phyloP scores from a whole-genome alignment of 1,140 invertebrate species.

The Drosophila parabipectinata region DNA sequence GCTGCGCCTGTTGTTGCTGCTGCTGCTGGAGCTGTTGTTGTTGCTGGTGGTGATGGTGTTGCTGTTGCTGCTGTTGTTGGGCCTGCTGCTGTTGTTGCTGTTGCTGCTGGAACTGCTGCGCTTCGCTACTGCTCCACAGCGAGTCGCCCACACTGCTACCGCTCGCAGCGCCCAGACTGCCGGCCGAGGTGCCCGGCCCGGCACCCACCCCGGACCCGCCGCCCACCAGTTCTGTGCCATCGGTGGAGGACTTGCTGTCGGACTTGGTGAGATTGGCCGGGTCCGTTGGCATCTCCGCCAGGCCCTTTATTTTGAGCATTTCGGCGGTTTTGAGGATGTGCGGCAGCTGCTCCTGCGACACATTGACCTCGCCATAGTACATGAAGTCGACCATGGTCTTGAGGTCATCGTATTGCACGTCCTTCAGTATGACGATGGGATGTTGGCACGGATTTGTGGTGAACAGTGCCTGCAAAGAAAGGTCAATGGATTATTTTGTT shows the following conservation, averaged over 20 bases:
- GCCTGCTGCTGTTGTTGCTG: constrained; percentile 55
- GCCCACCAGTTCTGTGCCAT: constrained; percentile 73
- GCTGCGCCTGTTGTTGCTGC: constrained; percentile 70
- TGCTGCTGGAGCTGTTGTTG: constrained; percentile 68
- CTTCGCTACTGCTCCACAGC: constrained; percentile 81
- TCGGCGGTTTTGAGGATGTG: constrained; percentile 94
- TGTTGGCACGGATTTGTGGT: constrained; percentile 94
- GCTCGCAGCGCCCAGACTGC: constrained; percentile 63
- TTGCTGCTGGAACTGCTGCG: constrained; percentile 78
- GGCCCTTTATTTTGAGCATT: constrained; percentile 93
- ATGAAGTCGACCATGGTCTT: constrained; percentile 96
- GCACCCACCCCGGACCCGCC: constrained; percentile 53
- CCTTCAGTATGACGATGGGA: constrained; percentile 95
- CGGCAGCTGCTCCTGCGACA: constrained; percentile 93
- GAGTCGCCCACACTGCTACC: constrained; percentile 77
- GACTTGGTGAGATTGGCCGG: constrained; percentile 88
- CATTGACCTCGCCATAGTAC: constrained; percentile 96
- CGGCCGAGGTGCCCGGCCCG: constrained; percentile 46
- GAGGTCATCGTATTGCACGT: constrained; percentile 93
- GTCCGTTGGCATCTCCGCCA: constrained; percentile 91
- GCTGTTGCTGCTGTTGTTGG: constrained; percentile 63
- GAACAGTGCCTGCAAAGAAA: constrained; percentile 88
- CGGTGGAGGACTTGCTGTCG: constrained; percentile 85
- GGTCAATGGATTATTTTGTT: too few relatives aligned
- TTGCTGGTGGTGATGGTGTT: constrained; percentile 65